These are phyloP conservation scores for Parauchenoglanis punctatus DNA, from an alignment of 2,797 vertebrate genomes.

Conservation along the genomic window DNA sequence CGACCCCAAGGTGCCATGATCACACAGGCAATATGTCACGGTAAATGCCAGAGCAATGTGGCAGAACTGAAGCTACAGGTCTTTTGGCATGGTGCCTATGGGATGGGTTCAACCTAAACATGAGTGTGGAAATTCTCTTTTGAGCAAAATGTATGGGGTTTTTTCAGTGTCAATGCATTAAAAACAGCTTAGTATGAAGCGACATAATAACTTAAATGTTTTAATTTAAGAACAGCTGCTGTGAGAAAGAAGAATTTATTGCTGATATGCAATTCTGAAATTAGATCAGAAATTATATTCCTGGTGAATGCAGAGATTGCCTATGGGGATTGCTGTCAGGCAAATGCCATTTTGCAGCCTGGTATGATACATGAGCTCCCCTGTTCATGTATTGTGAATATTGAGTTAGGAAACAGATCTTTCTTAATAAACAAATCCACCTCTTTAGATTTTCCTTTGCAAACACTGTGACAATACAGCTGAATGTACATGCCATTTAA, in stretches of 20 bases:
- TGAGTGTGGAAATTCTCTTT: background rate
- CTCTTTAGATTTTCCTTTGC: constrained; percentile 38
- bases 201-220: constrained; percentile 42
- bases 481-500: constrained; percentile 23
- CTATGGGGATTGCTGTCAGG: constrained; percentile 53
- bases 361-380: constrained; percentile 52
- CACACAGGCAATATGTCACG: constrained; percentile 77
- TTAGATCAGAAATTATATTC: constrained; percentile 49
- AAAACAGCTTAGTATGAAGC: constrained; percentile 10
- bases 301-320: constrained; percentile 43
- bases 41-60: constrained; percentile 76
- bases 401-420: constrained; percentile 51
- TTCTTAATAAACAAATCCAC: constrained; percentile 51
- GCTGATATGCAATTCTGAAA: constrained; percentile 54
- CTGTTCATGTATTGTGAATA: constrained; percentile 49
- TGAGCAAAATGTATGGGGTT: background rate
- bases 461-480: constrained; percentile 17
- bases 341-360: constrained; percentile 39
- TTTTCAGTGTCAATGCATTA: background rate
- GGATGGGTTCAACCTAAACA: constrained; percentile 14
- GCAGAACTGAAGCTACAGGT: constrained; percentile 66
- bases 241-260: constrained; percentile 43
- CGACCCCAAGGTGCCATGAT: constrained; percentile 76
- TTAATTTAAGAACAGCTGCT: constrained; percentile 45
- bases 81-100: constrained; percentile 64